Percentiles rank a stretch among this genome's conserved stretches.
These are phyloP conservation scores for Sebastes reedi DNA, from an alignment of 2,797 vertebrate genomes.

Conservation along the genomic window DNA sequence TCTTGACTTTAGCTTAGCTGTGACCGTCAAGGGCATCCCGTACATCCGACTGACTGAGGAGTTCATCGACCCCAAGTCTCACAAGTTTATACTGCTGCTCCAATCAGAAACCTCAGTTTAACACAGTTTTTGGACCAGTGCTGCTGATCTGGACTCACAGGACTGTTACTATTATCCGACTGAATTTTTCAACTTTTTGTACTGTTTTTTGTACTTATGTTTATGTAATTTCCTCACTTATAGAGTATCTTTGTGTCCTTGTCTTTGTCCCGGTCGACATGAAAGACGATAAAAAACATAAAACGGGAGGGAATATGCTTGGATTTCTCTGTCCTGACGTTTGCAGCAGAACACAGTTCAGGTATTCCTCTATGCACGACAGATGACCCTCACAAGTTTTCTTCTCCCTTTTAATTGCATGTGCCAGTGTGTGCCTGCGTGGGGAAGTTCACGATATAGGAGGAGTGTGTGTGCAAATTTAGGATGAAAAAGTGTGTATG, in stretches of 20 bases:
- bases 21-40: slow-evolving; percentile 92
- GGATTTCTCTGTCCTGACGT: slow-evolving; percentile 51
- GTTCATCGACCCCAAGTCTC: slow-evolving; percentile 94
- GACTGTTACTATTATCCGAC: slow-evolving; percentile 43
- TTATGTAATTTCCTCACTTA: slow-evolving; percentile 47
- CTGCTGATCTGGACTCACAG: slow-evolving; percentile 67
- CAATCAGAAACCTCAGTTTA: slow-evolving; percentile 97
- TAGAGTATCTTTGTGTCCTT: slow-evolving; percentile 41
- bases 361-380: slow-evolving; percentile 73
- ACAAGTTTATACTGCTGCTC: slow-evolving; percentile 94
- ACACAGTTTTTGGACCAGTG: not conserved
- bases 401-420: slow-evolving; percentile 51
- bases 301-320: slow-evolving; percentile 25
- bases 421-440: slow-evolving; percentile 60
- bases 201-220: slow-evolving; percentile 67
- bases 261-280: slow-evolving; percentile 28
- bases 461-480: slow-evolving; percentile 39
- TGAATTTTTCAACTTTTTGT: slow-evolving; percentile 65
- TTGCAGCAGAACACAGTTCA: slow-evolving; percentile 55
- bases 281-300: slow-evolving; percentile 28
- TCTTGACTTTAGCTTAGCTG: slow-evolving; percentile 93
- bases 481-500: slow-evolving; percentile 17
- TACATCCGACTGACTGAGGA: slow-evolving; percentile 93
- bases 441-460: slow-evolving; percentile 16
- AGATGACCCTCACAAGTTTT: slow-evolving; percentile 47